Evolutionary conservation across 2,797 vertebrate genomes (phyloP), one percentile per base, ranked within the genome.

Genomic region (Liparis tanakae): DNA sequence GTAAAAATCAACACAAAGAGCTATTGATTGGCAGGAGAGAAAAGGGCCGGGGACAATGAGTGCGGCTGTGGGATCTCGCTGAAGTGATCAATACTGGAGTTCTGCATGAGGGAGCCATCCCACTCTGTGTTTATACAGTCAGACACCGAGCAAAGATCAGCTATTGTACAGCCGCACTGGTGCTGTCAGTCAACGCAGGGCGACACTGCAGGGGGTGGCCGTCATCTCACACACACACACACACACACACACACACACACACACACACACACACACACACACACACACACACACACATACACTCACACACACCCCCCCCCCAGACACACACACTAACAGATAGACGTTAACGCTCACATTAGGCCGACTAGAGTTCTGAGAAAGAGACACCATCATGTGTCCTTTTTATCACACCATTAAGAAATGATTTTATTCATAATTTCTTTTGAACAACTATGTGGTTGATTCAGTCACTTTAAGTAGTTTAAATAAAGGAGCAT

Each of bases 1-100:
- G 88, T 92, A 87, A 85, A 89, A 90, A 90, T 90, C 89, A 78
- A 86, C 90, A 95, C 94, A 95, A 95, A 94, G 93, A 92, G 84
- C 87, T 91, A 95, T 95, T 94, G 95, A 96, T 93, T 91, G 86
- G 87, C 69, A 72, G 81, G 46, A 79, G 84, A 91, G 88, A 92
- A 91, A 92, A 85, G 81, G 77, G 60, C 56, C 67, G 76, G 83
- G 81, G 88, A 95, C 94, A 95, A 95, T 91, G 87, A 83, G 72
- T 12, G 81, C 4, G 90, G 85, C 90, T 91, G 89, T 89, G 90
- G 90, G 91, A 93, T 94, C 88, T 85, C 81, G 61, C 81, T 78
- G 46, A 63, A 82, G 84, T 88, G 88, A 94, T 94, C 94, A 94
- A 95, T 95, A 94, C 87, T 78, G 73, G 86, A 86, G 93, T 93